Evolutionary conservation across 2,797 vertebrate species (phyloP).

Genomic region (Anniella stebbinsi): DNA sequence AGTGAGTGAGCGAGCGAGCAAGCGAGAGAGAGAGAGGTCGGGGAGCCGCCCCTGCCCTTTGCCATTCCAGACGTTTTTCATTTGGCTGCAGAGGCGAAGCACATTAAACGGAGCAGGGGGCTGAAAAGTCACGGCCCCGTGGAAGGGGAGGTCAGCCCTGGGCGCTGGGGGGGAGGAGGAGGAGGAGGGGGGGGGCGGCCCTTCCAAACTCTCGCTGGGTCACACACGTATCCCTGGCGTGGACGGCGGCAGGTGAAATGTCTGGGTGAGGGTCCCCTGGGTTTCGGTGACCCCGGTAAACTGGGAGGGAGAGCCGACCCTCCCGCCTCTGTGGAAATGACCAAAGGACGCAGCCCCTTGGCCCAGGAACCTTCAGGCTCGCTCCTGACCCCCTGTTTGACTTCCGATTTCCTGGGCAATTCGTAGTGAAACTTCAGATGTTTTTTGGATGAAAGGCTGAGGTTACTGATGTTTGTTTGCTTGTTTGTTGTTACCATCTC

Average conservation of each 20-base stretch:
- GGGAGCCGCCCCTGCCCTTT: conserved; percentile 74
- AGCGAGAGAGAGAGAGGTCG: neutral
- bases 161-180: conserved; percentile 46
- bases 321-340: neutral
- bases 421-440: neutral
- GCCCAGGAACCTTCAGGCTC: neutral
- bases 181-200: conserved; percentile 34
- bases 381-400: too few species aligned
- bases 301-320: conserved; percentile 14
- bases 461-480: neutral
- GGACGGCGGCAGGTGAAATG: conserved; percentile 76
- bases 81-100: conserved; percentile 79
- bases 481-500: too few species aligned
- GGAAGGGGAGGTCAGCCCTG: conserved; percentile 73
- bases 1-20: conserved; percentile 36
- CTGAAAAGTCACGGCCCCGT: conserved; percentile 64
- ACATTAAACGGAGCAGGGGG: conserved; percentile 62
- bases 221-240: conserved; percentile 68
- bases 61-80: conserved; percentile 83
- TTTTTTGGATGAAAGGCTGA: neutral
- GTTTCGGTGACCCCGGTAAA: conserved; percentile 26
- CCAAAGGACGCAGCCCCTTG: neutral
- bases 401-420: neutral
- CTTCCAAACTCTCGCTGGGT: conserved; percentile 69
- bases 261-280: conserved; percentile 3